These are phyloP conservation scores for Gasterosteus nipponicus DNA, from an alignment of 2,113 vertebrate genomes.

Conservation along the genomic window DNA sequence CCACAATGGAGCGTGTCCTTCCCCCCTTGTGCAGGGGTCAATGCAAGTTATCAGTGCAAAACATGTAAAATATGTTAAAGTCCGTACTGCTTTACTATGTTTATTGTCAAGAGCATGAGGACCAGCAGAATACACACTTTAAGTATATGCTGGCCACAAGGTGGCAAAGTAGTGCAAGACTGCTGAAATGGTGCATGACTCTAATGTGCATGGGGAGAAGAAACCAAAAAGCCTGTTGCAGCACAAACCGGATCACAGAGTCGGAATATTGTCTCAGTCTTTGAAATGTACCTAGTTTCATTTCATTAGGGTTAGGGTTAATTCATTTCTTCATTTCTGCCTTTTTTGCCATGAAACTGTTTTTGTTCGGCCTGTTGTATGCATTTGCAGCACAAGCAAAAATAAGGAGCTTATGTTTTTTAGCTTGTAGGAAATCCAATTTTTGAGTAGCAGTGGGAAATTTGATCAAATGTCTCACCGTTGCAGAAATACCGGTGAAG, in stretches of 20 bases:
- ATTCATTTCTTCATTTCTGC: too few species aligned
- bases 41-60: not conserved
- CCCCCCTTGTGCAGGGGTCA: not conserved
- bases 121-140: not conserved
- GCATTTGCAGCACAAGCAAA: too few species aligned
- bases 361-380: not conserved
- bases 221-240: constrained; percentile 2
- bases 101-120: too few species aligned
- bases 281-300: not conserved
- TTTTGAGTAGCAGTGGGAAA: not conserved
- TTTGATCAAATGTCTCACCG: not conserved
- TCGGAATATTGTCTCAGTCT: not conserved
- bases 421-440: not conserved
- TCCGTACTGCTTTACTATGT: too few species aligned
- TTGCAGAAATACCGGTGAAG: not conserved
- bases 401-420: not conserved
- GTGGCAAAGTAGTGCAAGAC: constrained; percentile 38
- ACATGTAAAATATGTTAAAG: not conserved
- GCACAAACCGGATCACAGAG: not conserved
- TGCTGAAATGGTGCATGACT: constrained; percentile 24
- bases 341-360: not conserved
- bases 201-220: not conserved
- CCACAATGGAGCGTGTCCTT: not conserved
- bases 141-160: constrained; percentile 33
- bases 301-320: not conserved